Base-by-base conservation (phyloP, 2,113 vertebrate genomes). In the Hypocryptadius cinnamomeus region DNA sequence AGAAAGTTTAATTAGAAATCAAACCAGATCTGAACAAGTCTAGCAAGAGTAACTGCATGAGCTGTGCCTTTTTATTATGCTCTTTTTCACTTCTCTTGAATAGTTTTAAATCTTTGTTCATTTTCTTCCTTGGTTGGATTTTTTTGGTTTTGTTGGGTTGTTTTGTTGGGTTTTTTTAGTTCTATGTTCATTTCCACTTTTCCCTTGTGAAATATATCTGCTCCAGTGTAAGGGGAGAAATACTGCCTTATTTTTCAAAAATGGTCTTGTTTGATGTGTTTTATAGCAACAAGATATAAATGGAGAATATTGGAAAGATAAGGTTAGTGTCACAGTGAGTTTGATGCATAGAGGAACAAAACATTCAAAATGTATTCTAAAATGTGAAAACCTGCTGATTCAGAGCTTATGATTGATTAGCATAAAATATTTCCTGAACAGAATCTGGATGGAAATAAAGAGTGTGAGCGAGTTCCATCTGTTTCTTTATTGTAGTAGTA, bases 21-120 rank as follows among this genome's bases (percentile, higher is more conserved):
- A 96, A 87, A 92, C 28, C 35, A 73, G 47, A 87, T 57, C 64
- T 70, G 42, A 91, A 80, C 91, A 78, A 88, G 91, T 91, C 44
- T 79, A 80, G 40, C 87, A 81, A 77, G 70, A 70, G 68, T 63
- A 90, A 86, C 60, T 71, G 3, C 44, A 40, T 56, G 20, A 85
- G 21, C 70, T 79, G 5, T 93, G 50, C 51, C 18, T 89, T 76
- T 80, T 82, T 51, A 54, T 76, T 77, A 39, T 82, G 19, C 8
- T 45, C 20, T 37, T 27, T 53, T 85, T 65, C 22, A 88, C 23
- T 40, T 89, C n/a, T 57, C 31, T 53, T 77, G 28, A 89, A 73
- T 57, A 64, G 4, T 66, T 79, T 76, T 21, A 79, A 57, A 6
- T n/a, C 20, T 85, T 59, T 35, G 22, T 59, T 89, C 0, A 53